Evolutionary conservation across 1,140 invertebrate species (phyloP).

Genomic region (Musca domestica): DNA sequence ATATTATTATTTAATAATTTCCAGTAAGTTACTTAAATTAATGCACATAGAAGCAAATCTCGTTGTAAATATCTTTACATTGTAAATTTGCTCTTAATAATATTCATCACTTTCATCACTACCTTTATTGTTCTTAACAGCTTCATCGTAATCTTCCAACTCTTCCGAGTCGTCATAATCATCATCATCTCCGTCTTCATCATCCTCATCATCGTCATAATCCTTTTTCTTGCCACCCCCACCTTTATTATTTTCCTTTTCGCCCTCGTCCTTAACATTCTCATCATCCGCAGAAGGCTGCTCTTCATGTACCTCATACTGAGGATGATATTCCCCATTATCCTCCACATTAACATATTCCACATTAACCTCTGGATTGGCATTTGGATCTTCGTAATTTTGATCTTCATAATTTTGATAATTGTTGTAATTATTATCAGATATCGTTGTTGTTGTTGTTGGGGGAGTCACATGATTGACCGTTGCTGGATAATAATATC

Average conservation of each 20-base stretch:
- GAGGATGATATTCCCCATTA: slow-evolving; percentile 30
- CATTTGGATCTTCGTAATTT: slow-evolving; percentile 8
- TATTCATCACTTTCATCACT: slow-evolving; percentile 39
- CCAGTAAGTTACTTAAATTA: too few species aligned
- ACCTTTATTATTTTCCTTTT: slow-evolving; percentile 17
- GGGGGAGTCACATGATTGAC: slow-evolving; percentile 25
- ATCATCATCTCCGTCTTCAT: slow-evolving; percentile 19
- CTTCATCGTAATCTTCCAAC: slow-evolving; percentile 32
- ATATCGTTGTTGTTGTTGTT: slow-evolving; percentile 27
- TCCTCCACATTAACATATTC: slow-evolving; percentile 21
- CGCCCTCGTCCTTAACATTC: not conserved
- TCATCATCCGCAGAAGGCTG: not conserved
- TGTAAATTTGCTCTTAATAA: slow-evolving; percentile 25
- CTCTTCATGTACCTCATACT: slow-evolving; percentile 27
- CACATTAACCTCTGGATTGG: slow-evolving; percentile 4
- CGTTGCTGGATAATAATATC: not conserved
- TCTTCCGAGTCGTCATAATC: slow-evolving; percentile 41
- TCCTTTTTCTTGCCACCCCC: slow-evolving; percentile 13
- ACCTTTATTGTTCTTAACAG: slow-evolving; percentile 5
- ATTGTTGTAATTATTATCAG: slow-evolving; percentile 7
- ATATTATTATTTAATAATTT: too few species aligned
- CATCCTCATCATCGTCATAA: too few species aligned
- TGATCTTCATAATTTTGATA: slow-evolving; percentile 20
- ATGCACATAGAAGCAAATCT: too few species aligned
- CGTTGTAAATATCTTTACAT: too few species aligned